Conservation (phyloP, 2,888 invertebrate genomes). For the Eugnorisma glareosa region DNA sequence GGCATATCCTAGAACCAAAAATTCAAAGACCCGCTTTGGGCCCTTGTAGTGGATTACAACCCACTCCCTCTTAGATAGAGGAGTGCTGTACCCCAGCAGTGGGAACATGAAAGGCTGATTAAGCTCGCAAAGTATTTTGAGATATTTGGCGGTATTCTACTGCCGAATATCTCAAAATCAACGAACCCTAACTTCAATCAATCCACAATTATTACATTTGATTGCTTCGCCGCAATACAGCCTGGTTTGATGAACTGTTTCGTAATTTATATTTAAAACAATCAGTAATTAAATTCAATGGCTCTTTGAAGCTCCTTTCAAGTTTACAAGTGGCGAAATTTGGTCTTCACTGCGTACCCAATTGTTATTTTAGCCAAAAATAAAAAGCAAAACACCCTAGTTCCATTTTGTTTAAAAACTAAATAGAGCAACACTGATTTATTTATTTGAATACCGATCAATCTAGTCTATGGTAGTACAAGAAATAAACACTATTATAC, state of each 20-base stretch:
- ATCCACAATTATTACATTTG: slow-evolving; percentile 21
- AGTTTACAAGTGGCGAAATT: slow-evolving; percentile 24
- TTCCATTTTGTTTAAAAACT: not conserved
- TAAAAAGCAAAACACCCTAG: not conserved
- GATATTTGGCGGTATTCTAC: no score
- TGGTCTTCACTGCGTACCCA: not conserved
- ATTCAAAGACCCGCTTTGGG: not conserved
- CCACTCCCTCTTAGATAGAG: not conserved
- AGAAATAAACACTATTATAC: not conserved
- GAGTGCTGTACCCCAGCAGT: not conserved
- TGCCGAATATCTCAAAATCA: not conserved
- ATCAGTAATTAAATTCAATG: slow-evolving; percentile 38
- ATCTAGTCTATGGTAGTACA: not conserved
- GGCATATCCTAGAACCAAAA: not conserved
- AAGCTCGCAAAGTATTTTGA: not conserved
- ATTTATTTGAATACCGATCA: not conserved
- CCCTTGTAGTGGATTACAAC: not conserved
- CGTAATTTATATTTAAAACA: slow-evolving; percentile 42
- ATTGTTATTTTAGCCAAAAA: slow-evolving; percentile 15
- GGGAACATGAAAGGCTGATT: not conserved
- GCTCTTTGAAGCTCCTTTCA: slow-evolving; percentile 31
- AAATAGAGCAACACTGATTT: not conserved
- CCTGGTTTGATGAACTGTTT: slow-evolving; percentile 18
- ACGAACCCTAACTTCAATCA: not conserved
- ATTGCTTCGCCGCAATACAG: slow-evolving; percentile 22